Base-by-base conservation (phyloP, 2,797 vertebrate genomes). In the Crenichthys baileyi region DNA sequence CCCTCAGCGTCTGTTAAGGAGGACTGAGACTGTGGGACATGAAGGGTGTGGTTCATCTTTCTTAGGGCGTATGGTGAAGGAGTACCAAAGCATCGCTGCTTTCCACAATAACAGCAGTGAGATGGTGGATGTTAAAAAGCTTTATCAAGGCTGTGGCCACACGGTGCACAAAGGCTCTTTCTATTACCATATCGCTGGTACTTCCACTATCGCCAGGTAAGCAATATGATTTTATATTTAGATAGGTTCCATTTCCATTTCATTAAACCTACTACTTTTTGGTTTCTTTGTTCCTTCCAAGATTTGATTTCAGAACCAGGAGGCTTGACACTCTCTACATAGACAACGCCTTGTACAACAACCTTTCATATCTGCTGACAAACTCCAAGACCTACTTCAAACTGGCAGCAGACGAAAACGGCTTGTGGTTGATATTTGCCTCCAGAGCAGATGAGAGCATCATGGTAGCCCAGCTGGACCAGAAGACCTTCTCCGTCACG, bases 371-470 rank as follows among this genome's bases (percentile, higher is more conserved):
- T 88, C 96, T 99, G 87, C 96, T 99, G 74, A 92, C 95, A 2
- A 98, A 97, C 90, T 98, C 98, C 18, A 99, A 99, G 95, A 98
- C 98, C 0, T 99, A 99, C 87, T 99, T 99, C 94, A 98, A 97
- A 16, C 5, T 99, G 44, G 97, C 97, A 0, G 96, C 91, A 0
- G 98, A 99, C 11, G 97, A 99, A 90, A 97, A 97, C n/a, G 96
- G 97, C 7, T 85, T 99, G 65, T 99, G 98, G 98, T 91, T 99
- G 65, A 96, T 99, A 85, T 99, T 97, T 7, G 97, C 97, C 22
- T 99, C 97, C 0, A 96, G 93, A 18, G 39, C 80, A 0, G 97
- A 99, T 0, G 96, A 97, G 11, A 97, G 92, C 84, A 96, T 99
- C 36, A 95, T 95, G 46, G 98, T 98, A 7, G 98, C 96, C 11